Evolutionary conservation across 92 coral and sea anemone species (phyloP).

Genomic region (Phenganax subtilis): DNA sequence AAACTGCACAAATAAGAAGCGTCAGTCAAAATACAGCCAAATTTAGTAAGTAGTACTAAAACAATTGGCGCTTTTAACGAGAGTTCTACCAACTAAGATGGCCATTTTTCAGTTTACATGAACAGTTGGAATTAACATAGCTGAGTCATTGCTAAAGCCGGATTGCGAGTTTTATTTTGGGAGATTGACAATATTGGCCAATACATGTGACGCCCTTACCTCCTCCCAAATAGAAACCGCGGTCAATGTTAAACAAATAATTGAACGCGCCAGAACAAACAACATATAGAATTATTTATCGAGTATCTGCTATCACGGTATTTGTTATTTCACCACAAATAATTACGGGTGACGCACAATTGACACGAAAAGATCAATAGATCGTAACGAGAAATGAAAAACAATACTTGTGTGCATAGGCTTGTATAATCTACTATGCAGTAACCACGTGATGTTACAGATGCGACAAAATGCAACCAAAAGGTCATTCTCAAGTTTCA

Average conservation of each 20-base stretch:
- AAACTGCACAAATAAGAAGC: too few species aligned
- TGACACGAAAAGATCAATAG: not conserved
- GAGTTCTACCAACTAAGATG: too few species aligned
- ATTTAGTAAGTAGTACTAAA: too few species aligned
- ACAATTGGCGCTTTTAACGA: too few species aligned
- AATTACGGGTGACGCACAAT: not conserved
- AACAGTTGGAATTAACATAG: not conserved
- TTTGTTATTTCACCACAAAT: constrained; percentile 23
- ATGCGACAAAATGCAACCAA: too few species aligned
- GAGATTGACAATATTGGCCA: not conserved
- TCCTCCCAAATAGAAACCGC: not conserved
- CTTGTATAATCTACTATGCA: not conserved
- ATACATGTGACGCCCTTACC: not conserved
- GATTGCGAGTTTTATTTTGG: not conserved
- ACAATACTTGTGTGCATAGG: constrained; percentile 3
- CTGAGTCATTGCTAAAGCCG: not conserved
- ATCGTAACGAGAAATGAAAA: not conserved
- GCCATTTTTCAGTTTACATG: not conserved
- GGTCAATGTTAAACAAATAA: not conserved
- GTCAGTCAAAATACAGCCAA: too few species aligned
- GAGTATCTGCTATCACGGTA: not conserved
- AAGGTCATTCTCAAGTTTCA: too few species aligned
- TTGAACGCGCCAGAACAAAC: constrained; percentile 17
- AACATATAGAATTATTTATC: constrained; percentile 9
- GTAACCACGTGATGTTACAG: too few species aligned